Evolutionary conservation across 1,140 invertebrate species (phyloP), one percentile per base, ranked within the genome.

Genomic region (Musca domestica): DNA sequence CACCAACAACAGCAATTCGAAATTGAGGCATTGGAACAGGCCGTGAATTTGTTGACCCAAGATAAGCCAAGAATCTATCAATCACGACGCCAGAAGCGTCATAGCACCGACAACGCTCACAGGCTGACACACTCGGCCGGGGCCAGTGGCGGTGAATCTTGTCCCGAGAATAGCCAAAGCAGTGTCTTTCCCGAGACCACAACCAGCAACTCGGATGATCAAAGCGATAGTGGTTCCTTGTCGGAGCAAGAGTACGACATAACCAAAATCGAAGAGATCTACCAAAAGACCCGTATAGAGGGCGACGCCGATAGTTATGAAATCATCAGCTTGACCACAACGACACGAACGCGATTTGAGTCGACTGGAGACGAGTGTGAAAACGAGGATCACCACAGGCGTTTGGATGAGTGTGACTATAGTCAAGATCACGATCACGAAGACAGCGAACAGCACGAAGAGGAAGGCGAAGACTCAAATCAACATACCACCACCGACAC

Each of bases 221-320:
- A 80, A 56, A 78, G 78, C 0, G 63, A 80, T 56, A 80, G 75
- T 54, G 71, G 73, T 1, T 80, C 78, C 4, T 64, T 80, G 0
- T 80, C 78, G 10, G 78, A 80, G 15, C 78, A 80, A 68, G 78
- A 80, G 17, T 80, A 80, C 67, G 78, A 80, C 66, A 27, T 80
- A 17, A 73, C 72, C 9, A 73, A 73, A 61, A 77, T 80, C 3
- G 78, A 80, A 51, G 70, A 80, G 64, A 80, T 80, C 9, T 80
- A 74, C 19, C 71, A 80, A 51, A 72, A 78, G 15, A 70, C 54
- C 19, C 67, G 64, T 12, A 58, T 52, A 1, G 75, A 70, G 2
- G 25, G 41, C 0, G 66, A 22, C 0, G 70, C 69, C 5, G 70
- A 67, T 1, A 72, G 73, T 27, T 80, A 78, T 69, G 78, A 80